Evolutionary conservation across 2,113 vertebrate species (phyloP), one percentile per base, ranked within the genome.

Genomic region (Gavia stellata): DNA sequence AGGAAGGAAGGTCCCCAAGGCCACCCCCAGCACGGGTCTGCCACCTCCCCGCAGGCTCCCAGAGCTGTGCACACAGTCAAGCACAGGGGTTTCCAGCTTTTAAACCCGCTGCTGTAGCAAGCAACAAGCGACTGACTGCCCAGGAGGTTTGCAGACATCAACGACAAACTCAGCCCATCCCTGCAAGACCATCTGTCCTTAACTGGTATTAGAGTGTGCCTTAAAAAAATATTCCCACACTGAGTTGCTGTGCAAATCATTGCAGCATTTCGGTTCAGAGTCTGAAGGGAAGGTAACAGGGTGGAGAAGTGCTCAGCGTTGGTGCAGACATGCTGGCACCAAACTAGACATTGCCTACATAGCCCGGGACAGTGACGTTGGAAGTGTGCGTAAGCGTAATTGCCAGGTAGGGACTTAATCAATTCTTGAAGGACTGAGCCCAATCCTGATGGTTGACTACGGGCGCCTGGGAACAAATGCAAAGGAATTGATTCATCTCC

Each of bases 391-490:
- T 14, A 36, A 73, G 26, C 12, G 2, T 19, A 42, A 40, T 25
- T 66, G 45, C 33, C 59, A 36, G 73, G 36, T 50, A 45, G 20
- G 8, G 55, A 40, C 42, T 83, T 68, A 24, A 79, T 56, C 33
- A 31, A 4, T 45, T 56, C 36, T 36, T 68, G 61, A 80, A 84
- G 38, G 53, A 23, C 42, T 24, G 17, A 73, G 21, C 66, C 83
- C 67, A 29, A 13, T 68, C 79, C 78, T 25, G 16, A 14, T 38
- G 58, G 29, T 7, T 3, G 4, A 6, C 53, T 40, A 12, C 2
- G 0, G 31, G 36, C 0, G 0, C 63, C 70, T 29, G 44, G 40
- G 44, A 50, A 40, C 1, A 6, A 86, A 67, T 7, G 61, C 16
- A 49, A 71, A 78, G 45, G 45, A 53, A 66, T 34, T 65, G 87